Conservation (phyloP, 1,140 invertebrate genomes). For the Drosophila suzukii region DNA sequence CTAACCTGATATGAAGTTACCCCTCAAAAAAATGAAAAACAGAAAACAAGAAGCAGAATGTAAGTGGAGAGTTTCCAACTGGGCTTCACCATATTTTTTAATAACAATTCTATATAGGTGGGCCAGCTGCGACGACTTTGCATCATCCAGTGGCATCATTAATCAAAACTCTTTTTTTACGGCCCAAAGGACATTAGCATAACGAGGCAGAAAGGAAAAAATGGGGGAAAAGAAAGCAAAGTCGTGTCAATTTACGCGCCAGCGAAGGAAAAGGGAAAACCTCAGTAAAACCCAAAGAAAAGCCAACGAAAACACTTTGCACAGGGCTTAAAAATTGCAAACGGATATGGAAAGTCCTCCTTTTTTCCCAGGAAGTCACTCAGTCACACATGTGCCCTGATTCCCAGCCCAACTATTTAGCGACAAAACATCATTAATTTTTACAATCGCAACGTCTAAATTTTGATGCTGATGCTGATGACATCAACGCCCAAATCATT, state of each 20-base stretch:
- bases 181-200: slow-evolving; percentile 68
- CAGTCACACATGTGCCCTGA: slow-evolving; percentile 62
- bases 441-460: slow-evolving; percentile 38
- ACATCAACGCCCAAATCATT: slow-evolving; percentile 76
- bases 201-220: slow-evolving; percentile 51
- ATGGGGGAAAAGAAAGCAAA: slow-evolving; percentile 62
- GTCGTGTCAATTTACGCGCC: slow-evolving; percentile 76
- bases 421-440: slow-evolving; percentile 77
- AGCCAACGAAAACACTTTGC: slow-evolving; percentile 53
- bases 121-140: slow-evolving; percentile 56
- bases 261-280: slow-evolving; percentile 15
- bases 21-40: slow-evolving; percentile 1
- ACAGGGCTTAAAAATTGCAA: slow-evolving; percentile 71
- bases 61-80: slow-evolving; percentile 34
- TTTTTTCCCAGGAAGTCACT: slow-evolving; percentile 33
- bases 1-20: slow-evolving; percentile 17
- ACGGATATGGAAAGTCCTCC: slow-evolving; percentile 68
- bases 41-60: neutral
- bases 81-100: slow-evolving; percentile 31
- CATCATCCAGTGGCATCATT: slow-evolving; percentile 64
- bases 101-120: slow-evolving; percentile 42
- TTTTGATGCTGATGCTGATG: slow-evolving; percentile 67
- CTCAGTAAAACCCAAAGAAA: slow-evolving; percentile 9
- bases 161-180: slow-evolving; percentile 81
- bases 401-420: slow-evolving; percentile 74